Conservation (phyloP, 2,113 vertebrate genomes). For the Alethe diademata region DNA sequence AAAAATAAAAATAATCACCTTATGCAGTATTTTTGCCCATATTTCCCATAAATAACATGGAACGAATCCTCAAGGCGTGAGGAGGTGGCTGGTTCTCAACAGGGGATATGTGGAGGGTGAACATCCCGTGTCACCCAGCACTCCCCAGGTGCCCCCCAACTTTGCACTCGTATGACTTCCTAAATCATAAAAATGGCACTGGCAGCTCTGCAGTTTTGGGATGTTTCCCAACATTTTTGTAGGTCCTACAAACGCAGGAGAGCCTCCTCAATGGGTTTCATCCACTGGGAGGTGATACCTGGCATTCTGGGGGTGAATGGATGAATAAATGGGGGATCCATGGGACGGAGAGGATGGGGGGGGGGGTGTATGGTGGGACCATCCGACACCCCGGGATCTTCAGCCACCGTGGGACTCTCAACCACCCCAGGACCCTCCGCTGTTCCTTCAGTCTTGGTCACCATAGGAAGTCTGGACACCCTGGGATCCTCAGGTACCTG, state of each 20-base stretch:
- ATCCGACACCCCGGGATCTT: rapidly evolving
- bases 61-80: rapidly evolving
- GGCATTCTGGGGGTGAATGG: not conserved
- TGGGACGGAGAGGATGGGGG: no score
- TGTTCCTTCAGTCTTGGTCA: not conserved
- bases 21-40: rapidly evolving
- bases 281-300: rapidly evolving
- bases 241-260: not conserved
- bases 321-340: rapidly evolving
- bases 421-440: not conserved
- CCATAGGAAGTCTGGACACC: no score
- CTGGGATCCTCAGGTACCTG: not conserved
- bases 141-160: not conserved
- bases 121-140: rapidly evolving
- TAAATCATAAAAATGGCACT: not conserved
- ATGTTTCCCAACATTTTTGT: rapidly evolving
- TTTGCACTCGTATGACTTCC: not conserved
- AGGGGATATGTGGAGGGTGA: rapidly evolving
- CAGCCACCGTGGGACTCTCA: no score
- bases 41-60: not conserved
- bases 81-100: not conserved
- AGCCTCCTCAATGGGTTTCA: not conserved
- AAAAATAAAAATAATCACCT: not conserved
- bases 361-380: not conserved
- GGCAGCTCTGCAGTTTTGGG: not conserved